Percentiles rank a stretch among this genome's conserved stretches.
These are phyloP conservation scores for Anastatus disparis DNA, from an alignment of 1,140 invertebrate genomes.

Conservation along the genomic window DNA sequence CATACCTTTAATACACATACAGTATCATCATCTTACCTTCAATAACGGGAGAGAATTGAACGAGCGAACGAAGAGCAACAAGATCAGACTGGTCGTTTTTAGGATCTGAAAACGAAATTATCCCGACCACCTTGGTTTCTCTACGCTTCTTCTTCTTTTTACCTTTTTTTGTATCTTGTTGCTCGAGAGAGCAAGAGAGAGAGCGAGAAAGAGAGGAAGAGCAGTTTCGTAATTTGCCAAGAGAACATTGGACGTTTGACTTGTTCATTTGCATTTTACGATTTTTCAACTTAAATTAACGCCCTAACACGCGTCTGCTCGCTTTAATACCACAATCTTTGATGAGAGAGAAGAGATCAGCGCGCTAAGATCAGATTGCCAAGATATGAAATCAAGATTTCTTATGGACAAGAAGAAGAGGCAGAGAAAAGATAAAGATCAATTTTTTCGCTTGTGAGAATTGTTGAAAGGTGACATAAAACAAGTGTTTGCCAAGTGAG, in stretches of 20 bases:
- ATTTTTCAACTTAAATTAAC: slow-evolving; percentile 66
- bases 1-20: neutral
- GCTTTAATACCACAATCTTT: too few relatives aligned
- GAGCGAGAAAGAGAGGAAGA: too few relatives aligned
- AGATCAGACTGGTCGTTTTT: slow-evolving; percentile 49
- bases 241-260: slow-evolving; percentile 47
- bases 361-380: neutral
- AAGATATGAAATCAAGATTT: too few relatives aligned
- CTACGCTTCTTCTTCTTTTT: slow-evolving; percentile 39
- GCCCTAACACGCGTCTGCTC: slow-evolving; percentile 38
- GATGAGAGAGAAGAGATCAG: neutral
- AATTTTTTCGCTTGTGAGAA: slow-evolving; percentile 15
- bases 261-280: slow-evolving; percentile 66
- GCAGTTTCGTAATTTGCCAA: slow-evolving; percentile 65
- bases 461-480: slow-evolving; percentile 20
- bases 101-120: slow-evolving; percentile 62
- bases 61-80: slow-evolving; percentile 15
- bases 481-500: slow-evolving; percentile 23
- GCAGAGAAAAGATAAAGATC: slow-evolving; percentile 20
- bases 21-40: slow-evolving; percentile 7
- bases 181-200: too few relatives aligned
- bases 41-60: neutral
- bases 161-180: slow-evolving; percentile 51
- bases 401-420: neutral
- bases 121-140: slow-evolving; percentile 67